These are phyloP conservation scores for Leucoraja ocellata DNA, from an alignment of 2,797 vertebrate species.

Conservation along the genomic window DNA sequence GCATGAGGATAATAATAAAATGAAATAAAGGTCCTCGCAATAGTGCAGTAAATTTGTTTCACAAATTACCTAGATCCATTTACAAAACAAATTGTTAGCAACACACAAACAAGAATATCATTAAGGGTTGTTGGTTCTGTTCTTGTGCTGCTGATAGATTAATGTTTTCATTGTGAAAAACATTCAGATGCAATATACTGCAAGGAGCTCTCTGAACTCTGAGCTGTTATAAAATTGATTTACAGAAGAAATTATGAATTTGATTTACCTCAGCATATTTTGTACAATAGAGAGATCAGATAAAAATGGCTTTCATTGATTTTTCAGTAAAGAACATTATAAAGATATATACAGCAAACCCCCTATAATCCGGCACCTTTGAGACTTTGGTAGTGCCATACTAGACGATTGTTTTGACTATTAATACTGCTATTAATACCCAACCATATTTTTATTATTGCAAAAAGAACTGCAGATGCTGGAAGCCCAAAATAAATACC, in stretches of 20 bases:
- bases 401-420: too few species aligned
- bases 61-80: neutral
- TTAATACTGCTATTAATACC: too few species aligned
- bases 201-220: neutral
- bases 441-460: too few species aligned
- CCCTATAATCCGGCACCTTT: too few species aligned
- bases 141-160: neutral
- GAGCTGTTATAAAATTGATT: neutral
- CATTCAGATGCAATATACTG: neutral
- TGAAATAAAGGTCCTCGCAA: neutral
- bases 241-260: neutral
- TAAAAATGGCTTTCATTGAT: constrained; percentile 7
- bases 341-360: too few species aligned
- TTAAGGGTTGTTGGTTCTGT: neutral
- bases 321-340: neutral
- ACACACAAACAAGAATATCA: neutral
- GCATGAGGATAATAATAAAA: neutral
- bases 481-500: too few species aligned
- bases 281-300: neutral
- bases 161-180: neutral
- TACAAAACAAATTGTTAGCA: neutral
- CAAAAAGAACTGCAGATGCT: too few species aligned
- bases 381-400: too few species aligned
- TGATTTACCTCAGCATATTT: neutral
- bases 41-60: neutral